Conservation (phyloP, 2,797 vertebrate genomes). For the Petrocephalus schoutedeni region DNA sequence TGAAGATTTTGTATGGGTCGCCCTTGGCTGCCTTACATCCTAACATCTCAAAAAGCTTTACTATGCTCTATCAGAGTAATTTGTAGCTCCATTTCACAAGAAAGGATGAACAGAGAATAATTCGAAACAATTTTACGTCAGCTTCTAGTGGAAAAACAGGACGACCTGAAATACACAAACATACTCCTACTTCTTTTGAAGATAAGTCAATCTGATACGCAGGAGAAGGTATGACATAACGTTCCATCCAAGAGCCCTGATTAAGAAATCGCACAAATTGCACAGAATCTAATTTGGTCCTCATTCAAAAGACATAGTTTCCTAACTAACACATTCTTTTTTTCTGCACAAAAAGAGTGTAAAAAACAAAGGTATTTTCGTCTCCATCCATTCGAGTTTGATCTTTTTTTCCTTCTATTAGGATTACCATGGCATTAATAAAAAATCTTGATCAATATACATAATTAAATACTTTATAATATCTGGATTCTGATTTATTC, state of each 20-base stretch:
- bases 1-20: conserved; percentile 19
- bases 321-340: not conserved
- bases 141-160: conserved; percentile 31
- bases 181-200: conserved; percentile 34
- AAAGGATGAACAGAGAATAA: conserved; percentile 35
- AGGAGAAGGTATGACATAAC: conserved; percentile 35
- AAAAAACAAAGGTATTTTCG: not conserved
- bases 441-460: not conserved
- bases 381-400: not conserved
- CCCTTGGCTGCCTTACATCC: conserved; percentile 22
- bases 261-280: not conserved
- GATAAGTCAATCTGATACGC: conserved; percentile 40
- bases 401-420: not conserved
- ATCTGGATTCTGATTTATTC: not conserved
- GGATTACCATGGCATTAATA: not conserved
- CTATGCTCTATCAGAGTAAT: conserved; percentile 33
- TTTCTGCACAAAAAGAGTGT: not conserved
- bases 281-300: conserved; percentile 2
- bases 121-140: conserved; percentile 46
- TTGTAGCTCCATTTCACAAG: conserved; percentile 27
- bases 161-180: conserved; percentile 9
- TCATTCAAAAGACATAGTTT: conserved; percentile 16
- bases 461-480: not conserved
- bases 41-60: conserved; percentile 21
- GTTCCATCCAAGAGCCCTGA: conserved; percentile 23